Evolutionary conservation across 2,888 invertebrate species (phyloP).

Genomic region (Eristalinus sepulchralis): DNA sequence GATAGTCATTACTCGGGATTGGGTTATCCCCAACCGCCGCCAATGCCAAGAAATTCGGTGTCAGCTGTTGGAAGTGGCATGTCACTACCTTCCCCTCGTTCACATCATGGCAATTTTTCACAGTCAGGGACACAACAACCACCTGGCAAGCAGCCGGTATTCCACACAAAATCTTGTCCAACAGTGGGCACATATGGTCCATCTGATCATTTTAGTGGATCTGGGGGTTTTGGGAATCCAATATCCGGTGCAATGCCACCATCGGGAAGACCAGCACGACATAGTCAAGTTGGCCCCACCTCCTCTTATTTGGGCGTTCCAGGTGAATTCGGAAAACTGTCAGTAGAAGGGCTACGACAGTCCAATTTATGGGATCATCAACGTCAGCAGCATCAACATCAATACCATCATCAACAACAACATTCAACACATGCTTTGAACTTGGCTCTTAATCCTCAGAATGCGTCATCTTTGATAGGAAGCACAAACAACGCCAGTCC

Average conservation of each 20-base stretch:
- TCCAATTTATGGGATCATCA: conserved; percentile 66
- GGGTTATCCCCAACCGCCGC: conserved; percentile 55
- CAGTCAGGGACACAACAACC: conserved; percentile 53
- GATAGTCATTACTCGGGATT: conserved; percentile 56
- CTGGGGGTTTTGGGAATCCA: conserved; percentile 28
- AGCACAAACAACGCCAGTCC: conserved; percentile 29
- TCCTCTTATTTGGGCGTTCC: conserved; percentile 42
- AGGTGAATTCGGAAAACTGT: conserved; percentile 49
- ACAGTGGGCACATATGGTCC: conserved; percentile 66
- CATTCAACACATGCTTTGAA: conserved; percentile 70
- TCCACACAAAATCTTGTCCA: conserved; percentile 74
- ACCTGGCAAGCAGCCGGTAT: conserved; percentile 54
- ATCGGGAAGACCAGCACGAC: conserved; percentile 58
- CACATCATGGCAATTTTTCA: conserved; percentile 53
- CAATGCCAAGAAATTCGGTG: conserved; percentile 46
- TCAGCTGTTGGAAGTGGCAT: conserved; percentile 49
- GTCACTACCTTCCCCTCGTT: conserved; percentile 53
- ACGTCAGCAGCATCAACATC: conserved; percentile 65
- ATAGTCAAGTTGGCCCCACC: conserved; percentile 56
- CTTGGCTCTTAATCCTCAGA: conserved; percentile 52
- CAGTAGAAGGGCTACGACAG: conserved; percentile 47
- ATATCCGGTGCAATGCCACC: conserved; percentile 46
- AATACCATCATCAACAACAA: conserved; percentile 59
- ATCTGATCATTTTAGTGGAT: conserved; percentile 64
- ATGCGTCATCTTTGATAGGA: conserved; percentile 22